phyloP scores from a whole-genome alignment of 2,113 vertebrate species.

The Andinoacara biseriatus region DNA sequence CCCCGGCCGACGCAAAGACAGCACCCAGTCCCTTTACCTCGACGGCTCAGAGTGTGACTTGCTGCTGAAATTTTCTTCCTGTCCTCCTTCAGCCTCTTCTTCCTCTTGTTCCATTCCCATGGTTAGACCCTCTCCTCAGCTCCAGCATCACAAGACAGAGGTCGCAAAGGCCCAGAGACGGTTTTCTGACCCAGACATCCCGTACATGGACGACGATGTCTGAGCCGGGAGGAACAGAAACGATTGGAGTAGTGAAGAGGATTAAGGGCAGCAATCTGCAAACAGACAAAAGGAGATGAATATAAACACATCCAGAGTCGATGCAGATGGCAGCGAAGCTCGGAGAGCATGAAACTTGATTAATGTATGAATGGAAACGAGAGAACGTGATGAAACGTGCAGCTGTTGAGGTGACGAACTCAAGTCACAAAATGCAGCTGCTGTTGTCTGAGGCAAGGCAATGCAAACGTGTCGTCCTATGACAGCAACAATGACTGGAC shows the following conservation, averaged over 20 bases:
- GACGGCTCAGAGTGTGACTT: conserved; percentile 64
- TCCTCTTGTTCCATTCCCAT: conserved; percentile 47
- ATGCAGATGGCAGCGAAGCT: background rate
- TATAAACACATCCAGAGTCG: background rate
- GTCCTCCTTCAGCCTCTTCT: conserved; percentile 56
- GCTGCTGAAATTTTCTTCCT: conserved; percentile 56
- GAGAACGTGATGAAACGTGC: background rate
- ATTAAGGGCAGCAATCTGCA: background rate
- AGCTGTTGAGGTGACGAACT: background rate
- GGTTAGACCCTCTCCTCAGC: conserved; percentile 9
- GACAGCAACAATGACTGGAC: conserved; percentile 51
- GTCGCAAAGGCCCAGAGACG: conserved; percentile 78
- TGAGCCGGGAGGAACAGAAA: conserved; percentile 32
- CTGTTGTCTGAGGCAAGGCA: conserved; percentile 15
- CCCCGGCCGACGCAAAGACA: conserved; percentile 84
- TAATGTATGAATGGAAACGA: background rate
- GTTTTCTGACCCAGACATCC: conserved; percentile 88
- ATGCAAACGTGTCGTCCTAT: conserved; percentile 14
- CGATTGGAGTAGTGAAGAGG: background rate
- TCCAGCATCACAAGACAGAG: background rate
- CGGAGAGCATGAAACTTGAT: background rate
- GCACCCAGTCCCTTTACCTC: conserved; percentile 87
- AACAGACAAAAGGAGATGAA: background rate
- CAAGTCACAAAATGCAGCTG: background rate
- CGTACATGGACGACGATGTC: conserved; percentile 59